These are phyloP conservation scores for Meloe dianella DNA, from an alignment of 2,888 invertebrate species.

Conservation along the genomic window DNA sequence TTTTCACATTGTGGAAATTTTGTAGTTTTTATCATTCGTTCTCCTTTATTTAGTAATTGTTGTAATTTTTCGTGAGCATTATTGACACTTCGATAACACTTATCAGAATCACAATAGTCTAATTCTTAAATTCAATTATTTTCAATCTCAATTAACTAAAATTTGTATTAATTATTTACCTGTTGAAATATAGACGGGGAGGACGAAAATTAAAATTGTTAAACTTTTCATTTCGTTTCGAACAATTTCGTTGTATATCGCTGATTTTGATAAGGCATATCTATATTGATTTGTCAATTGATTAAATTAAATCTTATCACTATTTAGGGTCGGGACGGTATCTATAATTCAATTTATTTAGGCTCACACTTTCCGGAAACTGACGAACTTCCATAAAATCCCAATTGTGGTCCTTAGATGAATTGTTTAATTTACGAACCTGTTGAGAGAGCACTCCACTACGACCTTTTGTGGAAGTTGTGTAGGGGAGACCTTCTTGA, in stretches of 20 bases:
- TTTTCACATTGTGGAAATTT: slow-evolving; percentile 19
- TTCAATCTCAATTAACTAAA: not conserved
- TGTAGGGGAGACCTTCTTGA: no score
- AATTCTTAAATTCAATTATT: not conserved
- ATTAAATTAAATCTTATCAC: not conserved
- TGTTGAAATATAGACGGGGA: not conserved
- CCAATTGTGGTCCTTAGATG: no score
- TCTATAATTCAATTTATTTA: not conserved
- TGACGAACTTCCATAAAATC: no score
- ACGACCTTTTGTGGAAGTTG: no score
- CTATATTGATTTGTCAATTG: not conserved
- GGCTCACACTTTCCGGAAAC: no score
- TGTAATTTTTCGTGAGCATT: slow-evolving; percentile 4
- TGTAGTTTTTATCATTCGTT: not conserved
- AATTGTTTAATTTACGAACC: no score
- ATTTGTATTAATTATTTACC: not conserved
- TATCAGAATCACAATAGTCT: slow-evolving; percentile 14
- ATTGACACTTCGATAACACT: slow-evolving; percentile 23
- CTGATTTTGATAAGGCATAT: not conserved
- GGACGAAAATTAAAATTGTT: not conserved
- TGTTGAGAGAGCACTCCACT: no score
- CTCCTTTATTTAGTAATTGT: slow-evolving; percentile 16
- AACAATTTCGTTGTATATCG: not conserved
- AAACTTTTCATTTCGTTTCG: not conserved
- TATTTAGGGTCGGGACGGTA: not conserved